Evolutionary conservation across 2,113 vertebrate species (phyloP).

Genomic region (Lynx canadensis): DNA sequence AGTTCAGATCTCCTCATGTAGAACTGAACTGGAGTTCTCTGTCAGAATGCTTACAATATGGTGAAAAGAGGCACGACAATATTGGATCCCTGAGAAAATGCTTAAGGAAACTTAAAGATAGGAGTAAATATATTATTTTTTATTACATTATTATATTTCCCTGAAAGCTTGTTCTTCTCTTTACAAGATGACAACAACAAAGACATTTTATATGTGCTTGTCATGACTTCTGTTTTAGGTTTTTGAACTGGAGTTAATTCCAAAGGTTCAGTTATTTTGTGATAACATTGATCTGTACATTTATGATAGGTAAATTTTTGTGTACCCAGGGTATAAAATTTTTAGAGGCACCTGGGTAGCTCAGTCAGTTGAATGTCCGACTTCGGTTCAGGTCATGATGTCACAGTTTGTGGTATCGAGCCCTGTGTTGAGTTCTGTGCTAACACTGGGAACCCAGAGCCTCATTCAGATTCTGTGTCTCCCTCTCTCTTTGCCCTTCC

Average conservation of each 20-base stretch:
- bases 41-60: background rate
- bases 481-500: too few species aligned
- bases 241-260: background rate
- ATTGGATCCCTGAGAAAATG: background rate
- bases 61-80: background rate
- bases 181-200: background rate
- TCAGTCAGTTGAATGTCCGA: too few species aligned
- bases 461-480: too few species aligned
- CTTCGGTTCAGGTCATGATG: too few species aligned
- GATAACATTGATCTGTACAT: background rate
- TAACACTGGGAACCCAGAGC: too few species aligned
- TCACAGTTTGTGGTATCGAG: too few species aligned
- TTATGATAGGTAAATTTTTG: background rate
- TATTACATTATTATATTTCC: background rate
- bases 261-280: background rate
- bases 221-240: background rate
- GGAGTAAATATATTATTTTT: background rate
- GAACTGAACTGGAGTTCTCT: background rate
- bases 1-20: background rate
- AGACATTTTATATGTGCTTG: background rate
- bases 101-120: background rate
- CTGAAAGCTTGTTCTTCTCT: background rate
- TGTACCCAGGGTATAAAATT: background rate
- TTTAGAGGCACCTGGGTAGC: too few species aligned
- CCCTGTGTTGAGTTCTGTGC: too few species aligned